Percentiles rank a stretch among this genome's conserved stretches.
phyloP scores from a whole-genome alignment of 2,113 vertebrate genomes.

The Eudyptes chrysolophus region DNA sequence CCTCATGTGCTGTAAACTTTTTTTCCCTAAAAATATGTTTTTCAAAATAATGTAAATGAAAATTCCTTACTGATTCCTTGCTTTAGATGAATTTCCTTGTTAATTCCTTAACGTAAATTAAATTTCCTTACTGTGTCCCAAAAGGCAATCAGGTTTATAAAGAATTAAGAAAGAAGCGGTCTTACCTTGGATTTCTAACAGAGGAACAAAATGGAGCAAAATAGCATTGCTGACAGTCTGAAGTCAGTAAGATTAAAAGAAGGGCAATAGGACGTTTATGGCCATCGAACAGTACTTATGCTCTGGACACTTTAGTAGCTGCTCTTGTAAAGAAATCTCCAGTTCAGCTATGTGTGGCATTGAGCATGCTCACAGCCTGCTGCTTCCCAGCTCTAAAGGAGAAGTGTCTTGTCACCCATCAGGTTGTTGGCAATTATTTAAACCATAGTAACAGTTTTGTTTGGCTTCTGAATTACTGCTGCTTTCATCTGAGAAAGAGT shows the following conservation, averaged over 20 bases:
- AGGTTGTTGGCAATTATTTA: conserved; percentile 17
- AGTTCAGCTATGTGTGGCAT: background rate
- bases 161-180: background rate
- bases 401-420: background rate
- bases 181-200: conserved; percentile 56
- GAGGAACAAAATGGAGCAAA: conserved; percentile 42
- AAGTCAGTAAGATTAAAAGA: background rate
- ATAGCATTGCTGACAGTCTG: background rate
- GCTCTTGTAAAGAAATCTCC: conserved; percentile 1
- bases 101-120: background rate
- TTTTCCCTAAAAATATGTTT: background rate
- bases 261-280: background rate
- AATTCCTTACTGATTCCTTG: background rate
- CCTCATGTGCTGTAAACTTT: background rate
- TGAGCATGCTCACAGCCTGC: conserved; percentile 38
- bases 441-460: background rate
- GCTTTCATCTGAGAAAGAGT: background rate
- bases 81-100: background rate
- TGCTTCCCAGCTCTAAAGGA: background rate
- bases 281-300: background rate
- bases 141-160: background rate
- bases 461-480: background rate
- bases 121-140: background rate
- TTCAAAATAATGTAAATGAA: background rate
- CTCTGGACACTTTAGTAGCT: conserved; percentile 10